Evolutionary conservation across 2,888 invertebrate genomes (phyloP).

Genomic region (Tuta absoluta): DNA sequence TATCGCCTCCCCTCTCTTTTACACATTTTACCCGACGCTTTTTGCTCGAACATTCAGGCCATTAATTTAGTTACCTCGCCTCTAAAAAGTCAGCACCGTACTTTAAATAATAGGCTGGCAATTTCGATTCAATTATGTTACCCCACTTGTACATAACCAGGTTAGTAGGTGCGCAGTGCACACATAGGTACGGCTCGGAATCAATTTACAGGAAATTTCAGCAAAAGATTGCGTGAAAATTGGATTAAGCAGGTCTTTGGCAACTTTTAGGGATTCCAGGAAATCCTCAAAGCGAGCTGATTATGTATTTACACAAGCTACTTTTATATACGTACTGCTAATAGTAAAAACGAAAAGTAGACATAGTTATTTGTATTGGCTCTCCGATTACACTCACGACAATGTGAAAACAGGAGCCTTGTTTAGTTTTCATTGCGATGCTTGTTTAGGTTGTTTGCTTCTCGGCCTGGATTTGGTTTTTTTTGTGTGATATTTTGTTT

Average conservation of each 20-base stretch:
- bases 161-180: slow-evolving; percentile 14
- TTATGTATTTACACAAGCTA: not conserved
- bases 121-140: slow-evolving; percentile 27
- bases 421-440: slow-evolving; percentile 17
- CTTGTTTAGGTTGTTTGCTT: slow-evolving; percentile 22
- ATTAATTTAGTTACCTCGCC: slow-evolving; percentile 26
- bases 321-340: not conserved
- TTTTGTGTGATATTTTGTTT: not conserved
- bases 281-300: slow-evolving; percentile 41
- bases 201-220: slow-evolving; percentile 34
- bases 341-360: not conserved
- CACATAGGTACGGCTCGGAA: slow-evolving; percentile 27
- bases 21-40: slow-evolving; percentile 6
- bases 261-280: slow-evolving; percentile 58
- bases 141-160: slow-evolving; percentile 24
- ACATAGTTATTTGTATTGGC: not conserved
- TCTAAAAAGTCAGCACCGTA: slow-evolving; percentile 25
- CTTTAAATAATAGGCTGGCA: slow-evolving; percentile 26
- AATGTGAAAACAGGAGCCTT: slow-evolving; percentile 7
- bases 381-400: slow-evolving; percentile 1
- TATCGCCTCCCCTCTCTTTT: slow-evolving; percentile 15
- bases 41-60: slow-evolving; percentile 11
- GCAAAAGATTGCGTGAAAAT: slow-evolving; percentile 52
- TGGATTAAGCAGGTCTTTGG: slow-evolving; percentile 55
- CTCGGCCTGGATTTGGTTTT: not conserved